A percentile compares a stretch with the other conserved stretches of the same genome.
Evolutionary conservation across 1,140 invertebrate species (phyloP).

Genomic region (Caenorhabditis briggsae): DNA sequence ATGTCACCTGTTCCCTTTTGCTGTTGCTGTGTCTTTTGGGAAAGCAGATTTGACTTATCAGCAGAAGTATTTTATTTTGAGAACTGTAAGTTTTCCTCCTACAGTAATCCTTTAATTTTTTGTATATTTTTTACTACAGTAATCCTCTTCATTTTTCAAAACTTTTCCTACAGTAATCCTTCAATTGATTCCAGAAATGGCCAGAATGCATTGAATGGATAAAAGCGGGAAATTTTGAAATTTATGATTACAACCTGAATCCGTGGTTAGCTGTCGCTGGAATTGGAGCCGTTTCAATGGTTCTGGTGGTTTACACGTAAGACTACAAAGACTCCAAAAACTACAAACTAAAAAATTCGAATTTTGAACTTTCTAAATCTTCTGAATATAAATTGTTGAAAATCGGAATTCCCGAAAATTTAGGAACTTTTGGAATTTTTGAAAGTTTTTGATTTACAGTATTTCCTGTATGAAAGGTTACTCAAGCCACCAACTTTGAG

Average conservation of each 20-base stretch:
- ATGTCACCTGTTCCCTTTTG: neutral
- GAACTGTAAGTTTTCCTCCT: neutral
- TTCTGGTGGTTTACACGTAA: neutral
- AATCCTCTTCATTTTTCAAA: too few relatives aligned
- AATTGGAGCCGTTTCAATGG: neutral
- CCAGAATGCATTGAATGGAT: neutral
- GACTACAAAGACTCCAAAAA: too few relatives aligned
- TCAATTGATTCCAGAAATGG: neutral
- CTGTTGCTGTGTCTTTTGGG: neutral
- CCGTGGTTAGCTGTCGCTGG: neutral
- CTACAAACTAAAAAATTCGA: too few relatives aligned
- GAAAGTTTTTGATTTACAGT: too few relatives aligned
- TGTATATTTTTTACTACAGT: too few relatives aligned
- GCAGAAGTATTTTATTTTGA: constrained; percentile 20
- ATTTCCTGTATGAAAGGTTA: too few relatives aligned
- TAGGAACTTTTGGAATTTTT: too few relatives aligned
- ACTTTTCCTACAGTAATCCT: too few relatives aligned
- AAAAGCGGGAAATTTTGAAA: neutral
- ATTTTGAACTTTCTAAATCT: too few relatives aligned
- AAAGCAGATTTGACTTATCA: neutral
- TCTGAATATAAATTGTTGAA: too few relatives aligned
- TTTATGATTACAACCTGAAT: neutral
- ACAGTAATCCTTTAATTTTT: neutral
- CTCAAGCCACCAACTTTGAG: too few relatives aligned
- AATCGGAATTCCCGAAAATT: too few relatives aligned